Percentiles rank a stretch among this genome's conserved stretches.
phyloP scores from a whole-genome alignment of 2,797 vertebrate species.

The Spondyliosoma cantharus region DNA sequence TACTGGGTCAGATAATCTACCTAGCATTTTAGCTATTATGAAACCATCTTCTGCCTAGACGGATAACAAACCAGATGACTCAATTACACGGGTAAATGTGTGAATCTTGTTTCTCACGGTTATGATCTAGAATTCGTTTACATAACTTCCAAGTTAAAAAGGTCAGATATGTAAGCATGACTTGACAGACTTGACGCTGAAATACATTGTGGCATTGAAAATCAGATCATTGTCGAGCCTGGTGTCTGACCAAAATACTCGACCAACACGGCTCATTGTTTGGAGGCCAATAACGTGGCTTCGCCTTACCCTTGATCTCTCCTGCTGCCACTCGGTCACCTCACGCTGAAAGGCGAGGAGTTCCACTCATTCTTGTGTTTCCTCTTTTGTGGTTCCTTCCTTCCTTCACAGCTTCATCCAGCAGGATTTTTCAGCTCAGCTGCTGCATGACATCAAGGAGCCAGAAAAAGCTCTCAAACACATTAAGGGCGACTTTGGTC shows the following conservation, averaged over 20 bases:
- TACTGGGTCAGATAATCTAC: background rate
- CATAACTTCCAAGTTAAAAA: background rate
- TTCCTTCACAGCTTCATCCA: conserved; percentile 72
- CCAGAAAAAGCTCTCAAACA: conserved; percentile 72
- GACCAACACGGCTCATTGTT: conserved; percentile 39
- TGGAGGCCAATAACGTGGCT: conserved; percentile 27
- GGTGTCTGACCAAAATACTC: conserved; percentile 14
- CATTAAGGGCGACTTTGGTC: conserved; percentile 58
- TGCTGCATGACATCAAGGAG: conserved; percentile 78
- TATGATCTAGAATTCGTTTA: conserved; percentile 2
- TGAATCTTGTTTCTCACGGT: background rate
- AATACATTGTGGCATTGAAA: conserved; percentile 16
- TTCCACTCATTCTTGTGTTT: conserved; percentile 70
- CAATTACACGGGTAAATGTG: background rate
- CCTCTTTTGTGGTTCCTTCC: conserved; percentile 72
- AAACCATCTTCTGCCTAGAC: background rate
- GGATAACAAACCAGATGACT: background rate
- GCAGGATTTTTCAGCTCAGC: conserved; percentile 70
- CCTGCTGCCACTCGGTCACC: conserved; percentile 53
- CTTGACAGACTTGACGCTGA: conserved; percentile 5
- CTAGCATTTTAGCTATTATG: background rate
- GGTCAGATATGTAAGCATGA: conserved; percentile 26
- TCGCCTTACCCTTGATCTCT: conserved; percentile 44
- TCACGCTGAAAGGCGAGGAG: conserved; percentile 49
- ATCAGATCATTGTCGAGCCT: conserved; percentile 11